These are phyloP conservation scores for Columba guinea DNA, from an alignment of 2,797 vertebrate species.

Conservation along the genomic window DNA sequence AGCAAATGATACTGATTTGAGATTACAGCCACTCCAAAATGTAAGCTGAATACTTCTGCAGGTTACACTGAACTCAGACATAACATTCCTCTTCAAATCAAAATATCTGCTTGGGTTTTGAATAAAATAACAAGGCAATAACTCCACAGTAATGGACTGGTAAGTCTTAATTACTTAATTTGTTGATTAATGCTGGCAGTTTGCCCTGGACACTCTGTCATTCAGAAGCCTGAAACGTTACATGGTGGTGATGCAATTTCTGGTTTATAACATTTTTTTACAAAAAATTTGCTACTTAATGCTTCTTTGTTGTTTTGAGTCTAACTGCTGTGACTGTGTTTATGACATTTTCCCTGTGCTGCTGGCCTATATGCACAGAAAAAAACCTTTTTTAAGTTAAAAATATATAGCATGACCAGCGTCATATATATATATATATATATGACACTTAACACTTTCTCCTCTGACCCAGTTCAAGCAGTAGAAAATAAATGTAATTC, in stretches of 20 bases:
- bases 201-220: not conserved
- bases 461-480: not conserved
- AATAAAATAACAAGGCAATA: not conserved
- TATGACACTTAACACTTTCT: too few relatives aligned
- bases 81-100: not conserved
- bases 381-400: not conserved
- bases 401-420: not conserved
- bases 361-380: not conserved
- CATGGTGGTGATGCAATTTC: not conserved
- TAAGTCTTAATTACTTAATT: not conserved
- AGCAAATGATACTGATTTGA: not conserved
- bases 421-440: too few relatives aligned
- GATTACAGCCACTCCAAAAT: not conserved
- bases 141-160: not conserved
- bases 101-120: not conserved
- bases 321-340: not conserved
- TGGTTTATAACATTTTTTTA: not conserved
- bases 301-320: not conserved
- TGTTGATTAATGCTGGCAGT: not conserved
- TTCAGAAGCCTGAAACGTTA: not conserved
- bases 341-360: not conserved
- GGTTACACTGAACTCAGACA: not conserved
- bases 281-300: not conserved
- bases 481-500: not conserved
- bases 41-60: not conserved